Evolutionary conservation across 2,888 invertebrate species (phyloP), one percentile per base, ranked within the genome.

Genomic region (Ophraella communa): DNA sequence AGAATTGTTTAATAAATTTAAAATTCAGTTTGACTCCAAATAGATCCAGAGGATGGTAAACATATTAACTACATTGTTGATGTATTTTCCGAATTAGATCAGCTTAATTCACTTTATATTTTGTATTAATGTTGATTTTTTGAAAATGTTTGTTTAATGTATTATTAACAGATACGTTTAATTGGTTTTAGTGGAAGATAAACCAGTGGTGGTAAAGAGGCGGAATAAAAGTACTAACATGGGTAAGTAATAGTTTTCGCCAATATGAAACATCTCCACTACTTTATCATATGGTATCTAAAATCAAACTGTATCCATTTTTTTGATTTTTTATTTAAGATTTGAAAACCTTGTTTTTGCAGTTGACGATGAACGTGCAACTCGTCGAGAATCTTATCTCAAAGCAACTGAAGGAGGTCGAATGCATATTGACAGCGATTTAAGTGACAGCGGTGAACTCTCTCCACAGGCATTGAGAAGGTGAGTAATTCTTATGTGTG

Each of bases 381-480:
- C 92, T 83, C 88, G 96, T 73, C 87, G 96, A 74, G 94, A 95
- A 72, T 96, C 96, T n/a, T 97, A 97, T 84, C 85, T 96, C 72
- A 94, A 94, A 84, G 96, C 96, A 45, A 96, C 96, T 8, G 93
- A 92, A 87, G 91, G 91, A 67, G 91, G 91, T 77, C 84, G 90
- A 66, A 86, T 90, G 82, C 89, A 89, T 75, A 84, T 91, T 70
- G 92, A 93, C 78, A 89, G 89, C 76, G 91, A 91, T 73, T 78
- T 85, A 53, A 87, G 87, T 68, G 85, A 86, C 71, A 90, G 90
- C 69, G 84, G 85, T 2, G 91, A 91, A 74, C 76, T 80, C 5
- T 79, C 82, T 33, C 78, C 81, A 11, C 87, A 87, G 72, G 82
- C 84, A 58, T 81, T 87, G 23, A 86, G 89, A 84, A 91, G 90